Conservation (phyloP, 2,797 vertebrate genomes). For the Xiphophorus birchmanni region DNA sequence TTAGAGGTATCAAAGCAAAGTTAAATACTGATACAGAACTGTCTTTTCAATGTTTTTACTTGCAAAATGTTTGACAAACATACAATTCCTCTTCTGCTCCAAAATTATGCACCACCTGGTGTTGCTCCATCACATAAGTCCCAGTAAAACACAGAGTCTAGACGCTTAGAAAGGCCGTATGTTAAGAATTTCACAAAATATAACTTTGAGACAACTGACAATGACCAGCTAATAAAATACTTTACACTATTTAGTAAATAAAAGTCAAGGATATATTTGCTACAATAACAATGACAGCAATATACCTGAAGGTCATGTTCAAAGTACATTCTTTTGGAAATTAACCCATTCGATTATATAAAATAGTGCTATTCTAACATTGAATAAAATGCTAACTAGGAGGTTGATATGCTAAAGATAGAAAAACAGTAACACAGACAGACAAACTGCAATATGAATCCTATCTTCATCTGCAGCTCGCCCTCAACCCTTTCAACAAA, state of each 20-base stretch:
- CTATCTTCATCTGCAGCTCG: not conserved
- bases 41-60: not conserved
- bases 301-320: too few relatives aligned
- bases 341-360: not conserved
- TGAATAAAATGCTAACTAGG: not conserved
- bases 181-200: not conserved
- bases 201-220: not conserved
- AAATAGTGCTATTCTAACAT: not conserved
- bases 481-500: slow-evolving; percentile 15
- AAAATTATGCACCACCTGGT: not conserved
- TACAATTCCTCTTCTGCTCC: not conserved
- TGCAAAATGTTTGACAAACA: not conserved
- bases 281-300: not conserved
- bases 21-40: not conserved
- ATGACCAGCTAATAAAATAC: not conserved
- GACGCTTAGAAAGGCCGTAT: not conserved
- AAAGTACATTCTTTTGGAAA: not conserved
- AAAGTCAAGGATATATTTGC: not conserved
- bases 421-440: not conserved
- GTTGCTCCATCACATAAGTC: not conserved
- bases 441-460: not conserved
- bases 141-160: not conserved
- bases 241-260: not conserved
- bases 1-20: not conserved
- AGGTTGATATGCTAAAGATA: not conserved